Conservation (phyloP, 2,888 invertebrate species). For the Physocephala rufipes region DNA sequence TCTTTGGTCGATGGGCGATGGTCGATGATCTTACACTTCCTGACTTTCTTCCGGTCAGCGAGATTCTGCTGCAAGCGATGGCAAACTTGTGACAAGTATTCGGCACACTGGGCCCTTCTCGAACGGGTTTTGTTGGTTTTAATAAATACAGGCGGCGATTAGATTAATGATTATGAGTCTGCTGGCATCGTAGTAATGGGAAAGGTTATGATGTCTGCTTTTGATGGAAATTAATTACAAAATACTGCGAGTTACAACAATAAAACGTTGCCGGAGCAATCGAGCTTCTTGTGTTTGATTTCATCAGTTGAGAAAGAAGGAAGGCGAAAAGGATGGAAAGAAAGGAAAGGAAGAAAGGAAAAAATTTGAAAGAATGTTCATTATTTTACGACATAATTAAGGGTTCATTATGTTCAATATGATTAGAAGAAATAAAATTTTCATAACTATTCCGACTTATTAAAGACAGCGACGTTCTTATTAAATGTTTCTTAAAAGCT, state of each 20-base stretch:
- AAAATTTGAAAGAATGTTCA: too few species aligned
- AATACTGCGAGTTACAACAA: conserved; percentile 59
- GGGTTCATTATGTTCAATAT: too few species aligned
- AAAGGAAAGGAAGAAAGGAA: too few species aligned
- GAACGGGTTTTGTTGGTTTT: conserved; percentile 48
- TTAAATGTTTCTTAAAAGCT: too few species aligned
- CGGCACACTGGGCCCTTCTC: neutral
- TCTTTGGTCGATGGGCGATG: neutral
- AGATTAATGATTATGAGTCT: conserved; percentile 66
- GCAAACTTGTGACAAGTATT: conserved; percentile 8
- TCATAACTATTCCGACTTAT: conserved; percentile 56
- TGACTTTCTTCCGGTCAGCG: conserved; percentile 60
- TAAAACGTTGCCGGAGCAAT: neutral
- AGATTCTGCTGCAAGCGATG: conserved; percentile 43
- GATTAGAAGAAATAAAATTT: too few species aligned
- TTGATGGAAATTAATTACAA: conserved; percentile 64
- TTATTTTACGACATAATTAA: too few species aligned
- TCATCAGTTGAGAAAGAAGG: conserved; percentile 1
- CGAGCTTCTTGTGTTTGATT: conserved; percentile 11
- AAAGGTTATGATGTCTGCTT: conserved; percentile 57
- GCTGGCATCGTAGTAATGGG: conserved; percentile 4
- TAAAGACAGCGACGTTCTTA: neutral
- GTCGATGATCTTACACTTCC: too few species aligned
- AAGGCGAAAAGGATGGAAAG: too few species aligned
- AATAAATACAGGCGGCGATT: conserved; percentile 66